phyloP scores from a whole-genome alignment of 2,797 vertebrate genomes.

The Pangasius mekongensis region DNA sequence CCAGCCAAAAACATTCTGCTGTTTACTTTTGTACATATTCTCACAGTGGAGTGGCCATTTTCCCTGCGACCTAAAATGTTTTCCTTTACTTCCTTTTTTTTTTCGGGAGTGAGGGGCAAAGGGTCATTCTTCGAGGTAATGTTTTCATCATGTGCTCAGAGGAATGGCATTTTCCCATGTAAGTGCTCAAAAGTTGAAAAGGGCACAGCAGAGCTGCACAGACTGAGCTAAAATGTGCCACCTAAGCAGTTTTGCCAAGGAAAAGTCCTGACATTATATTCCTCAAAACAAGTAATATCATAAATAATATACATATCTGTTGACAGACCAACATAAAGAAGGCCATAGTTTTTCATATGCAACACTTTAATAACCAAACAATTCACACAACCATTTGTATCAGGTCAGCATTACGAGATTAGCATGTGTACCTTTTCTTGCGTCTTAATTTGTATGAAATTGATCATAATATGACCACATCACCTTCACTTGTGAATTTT shows the following conservation, averaged over 20 bases:
- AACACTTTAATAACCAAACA: background rate
- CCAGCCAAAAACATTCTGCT: conserved; percentile 77
- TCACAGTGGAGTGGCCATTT: conserved; percentile 80
- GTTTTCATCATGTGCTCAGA: conserved; percentile 84
- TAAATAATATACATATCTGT: background rate
- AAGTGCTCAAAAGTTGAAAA: conserved; percentile 69
- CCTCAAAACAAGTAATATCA: conserved; percentile 23
- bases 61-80: conserved; percentile 79
- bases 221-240: conserved; percentile 29
- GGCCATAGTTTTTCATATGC: background rate
- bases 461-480: background rate
- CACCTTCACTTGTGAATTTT: background rate
- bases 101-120: conserved; percentile 70
- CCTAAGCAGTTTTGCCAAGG: conserved; percentile 31
- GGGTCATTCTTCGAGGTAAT: conserved; percentile 85
- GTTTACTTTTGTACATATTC: conserved; percentile 87
- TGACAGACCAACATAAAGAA: background rate
- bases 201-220: conserved; percentile 55
- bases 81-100: conserved; percentile 75
- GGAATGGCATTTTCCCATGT: conserved; percentile 87
- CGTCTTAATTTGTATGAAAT: background rate
- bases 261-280: conserved; percentile 11
- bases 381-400: background rate
- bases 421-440: background rate
- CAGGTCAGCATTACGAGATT: background rate